Conservation (phyloP, 2,797 vertebrate species). For the Lithobates sylvaticus region DNA sequence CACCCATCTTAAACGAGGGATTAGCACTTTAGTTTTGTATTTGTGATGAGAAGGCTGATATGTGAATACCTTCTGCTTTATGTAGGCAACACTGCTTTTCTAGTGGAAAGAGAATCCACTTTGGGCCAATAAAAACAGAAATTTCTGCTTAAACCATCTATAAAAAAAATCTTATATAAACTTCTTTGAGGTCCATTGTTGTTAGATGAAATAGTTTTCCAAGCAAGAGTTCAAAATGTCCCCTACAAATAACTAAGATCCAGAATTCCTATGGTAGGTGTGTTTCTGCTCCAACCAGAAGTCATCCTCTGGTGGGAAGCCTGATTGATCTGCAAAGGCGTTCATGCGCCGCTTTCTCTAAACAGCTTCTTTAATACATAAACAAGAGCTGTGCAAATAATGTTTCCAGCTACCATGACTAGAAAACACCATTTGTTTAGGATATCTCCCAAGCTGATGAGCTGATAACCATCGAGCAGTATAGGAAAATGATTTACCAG, state of each 20-base stretch:
- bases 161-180: background rate
- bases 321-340: constrained; percentile 38
- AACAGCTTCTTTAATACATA: constrained; percentile 27
- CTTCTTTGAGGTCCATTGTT: background rate
- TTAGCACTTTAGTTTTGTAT: too few species aligned
- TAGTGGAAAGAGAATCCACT: background rate
- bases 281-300: constrained; percentile 34
- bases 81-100: background rate
- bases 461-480: background rate
- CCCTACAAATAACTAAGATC: background rate
- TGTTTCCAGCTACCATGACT: constrained; percentile 10
- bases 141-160: background rate
- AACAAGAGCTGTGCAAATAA: constrained; percentile 18
- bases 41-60: too few species aligned
- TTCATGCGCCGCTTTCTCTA: constrained; percentile 12
- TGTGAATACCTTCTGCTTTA: too few species aligned
- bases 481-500: background rate
- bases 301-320: constrained; percentile 13
- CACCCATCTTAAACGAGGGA: too few species aligned
- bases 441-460: background rate
- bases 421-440: constrained; percentile 29
- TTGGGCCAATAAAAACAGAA: background rate
- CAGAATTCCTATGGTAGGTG: constrained; percentile 10
- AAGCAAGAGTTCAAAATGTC: background rate
- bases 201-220: background rate